Base-by-base conservation (phyloP, 2,888 invertebrate genomes). In the Dyspetes luteomarginatus region DNA sequence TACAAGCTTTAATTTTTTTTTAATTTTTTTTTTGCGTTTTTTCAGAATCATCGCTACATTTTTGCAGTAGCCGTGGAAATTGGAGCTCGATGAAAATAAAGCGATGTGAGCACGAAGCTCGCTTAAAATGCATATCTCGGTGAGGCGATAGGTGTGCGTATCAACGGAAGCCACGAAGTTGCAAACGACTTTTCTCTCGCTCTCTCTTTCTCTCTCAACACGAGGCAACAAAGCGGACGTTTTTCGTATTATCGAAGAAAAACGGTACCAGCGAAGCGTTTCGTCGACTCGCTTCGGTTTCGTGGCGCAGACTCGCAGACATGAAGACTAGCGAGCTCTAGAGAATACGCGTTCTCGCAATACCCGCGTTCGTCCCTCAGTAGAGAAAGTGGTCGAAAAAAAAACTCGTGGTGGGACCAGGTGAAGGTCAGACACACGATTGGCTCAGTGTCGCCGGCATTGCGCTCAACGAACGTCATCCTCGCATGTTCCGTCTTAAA, bases 331-430 rank as follows among this genome's bases (percentile, higher is more conserved):
- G 62, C 69, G 17, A 71, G 58, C 19, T 19, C 4, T 24, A 12
- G n/a, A 55, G 12, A 52, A 43, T 45, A 28, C 28, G 56, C 50
- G 62, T 81, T 73, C 60, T 73, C 52, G 62, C 73, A 36, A 62
- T 69, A 69, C 78, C 82, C 78, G 64, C 62, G 78, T 67, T 69
- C 75, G 71, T 26, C 71, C n/a, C n/a, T 75, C 68, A 72, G 79
- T 56, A 81, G 87, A 85, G 86, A 87, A 87, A 87, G 87, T 86
- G 83, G 83, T 81, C 82, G 82, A 78, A 79, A 62, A 78, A 79
- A 62, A 75, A 77, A 82, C 84, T 82, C 82, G 81, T 82, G 85
- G 73, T 68, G 68, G 73, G 83, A 82, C 83, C 84, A 79, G 82
- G 80, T 82, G 85, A 87, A 86, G 86, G 86, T 85, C 77, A 77